phyloP scores from a whole-genome alignment of 2,113 vertebrate species.

The Sisor rabdophorus region DNA sequence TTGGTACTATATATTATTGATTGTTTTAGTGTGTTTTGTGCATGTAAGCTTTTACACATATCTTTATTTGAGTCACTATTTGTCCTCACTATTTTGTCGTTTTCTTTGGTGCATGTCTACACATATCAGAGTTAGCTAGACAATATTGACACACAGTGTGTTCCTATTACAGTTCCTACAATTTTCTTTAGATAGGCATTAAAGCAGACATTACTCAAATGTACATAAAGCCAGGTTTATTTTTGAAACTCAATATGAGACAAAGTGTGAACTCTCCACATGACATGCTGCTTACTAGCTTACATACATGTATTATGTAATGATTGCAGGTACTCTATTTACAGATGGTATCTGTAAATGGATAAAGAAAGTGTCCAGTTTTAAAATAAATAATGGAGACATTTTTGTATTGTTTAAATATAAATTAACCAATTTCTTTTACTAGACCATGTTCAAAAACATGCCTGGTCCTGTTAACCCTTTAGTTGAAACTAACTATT shows the following conservation, averaged over 20 bases:
- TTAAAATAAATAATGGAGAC: too few relatives aligned
- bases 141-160: not conserved
- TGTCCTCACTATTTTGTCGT: not conserved
- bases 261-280: not conserved
- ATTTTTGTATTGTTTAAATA: too few relatives aligned
- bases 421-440: too few relatives aligned
- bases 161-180: not conserved
- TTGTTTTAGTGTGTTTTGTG: not conserved
- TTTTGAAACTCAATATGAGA: not conserved
- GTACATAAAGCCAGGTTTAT: not conserved
- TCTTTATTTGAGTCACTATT: not conserved
- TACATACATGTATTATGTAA: too few relatives aligned
- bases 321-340: too few relatives aligned
- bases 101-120: not conserved
- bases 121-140: not conserved
- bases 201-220: not conserved
- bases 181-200: not conserved
- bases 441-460: too few relatives aligned
- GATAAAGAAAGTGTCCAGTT: too few relatives aligned
- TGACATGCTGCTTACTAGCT: too few relatives aligned
- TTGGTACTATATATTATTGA: not conserved
- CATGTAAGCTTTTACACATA: constrained; percentile 8
- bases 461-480: too few relatives aligned
- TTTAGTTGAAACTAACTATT: too few relatives aligned
- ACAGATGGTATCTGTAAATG: too few relatives aligned